Evolutionary conservation across 2,797 vertebrate species (phyloP).

Genomic region (Lutjanus argentimaculatus): DNA sequence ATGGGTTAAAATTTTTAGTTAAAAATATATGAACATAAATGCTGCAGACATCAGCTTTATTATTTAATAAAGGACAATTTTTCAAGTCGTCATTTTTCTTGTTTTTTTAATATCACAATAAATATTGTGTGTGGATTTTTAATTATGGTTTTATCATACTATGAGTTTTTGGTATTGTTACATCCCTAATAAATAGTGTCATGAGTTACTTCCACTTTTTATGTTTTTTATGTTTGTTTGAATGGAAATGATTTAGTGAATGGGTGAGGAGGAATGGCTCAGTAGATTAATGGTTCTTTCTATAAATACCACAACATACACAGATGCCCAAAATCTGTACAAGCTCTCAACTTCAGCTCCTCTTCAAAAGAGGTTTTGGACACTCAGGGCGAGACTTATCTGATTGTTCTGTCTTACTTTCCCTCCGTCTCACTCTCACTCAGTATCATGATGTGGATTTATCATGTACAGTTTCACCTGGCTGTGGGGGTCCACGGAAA

Average conservation of each 20-base stretch:
- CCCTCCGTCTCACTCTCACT: slow-evolving; percentile 18
- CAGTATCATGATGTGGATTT: background rate
- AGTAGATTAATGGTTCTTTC: slow-evolving; percentile 41
- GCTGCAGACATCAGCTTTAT: no score
- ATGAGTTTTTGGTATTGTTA: no score
- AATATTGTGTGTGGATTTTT: no score
- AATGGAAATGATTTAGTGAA: slow-evolving; percentile 44
- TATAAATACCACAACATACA: slow-evolving; percentile 53
- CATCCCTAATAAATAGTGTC: background rate
- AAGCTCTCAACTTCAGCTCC: slow-evolving; percentile 41
- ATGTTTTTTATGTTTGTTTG: slow-evolving; percentile 7
- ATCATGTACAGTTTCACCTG: slow-evolving; percentile 4
- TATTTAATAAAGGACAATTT: no score
- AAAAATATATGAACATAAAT: no score
- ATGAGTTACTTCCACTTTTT: slow-evolving; percentile 22
- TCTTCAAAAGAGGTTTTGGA: slow-evolving; percentile 3
- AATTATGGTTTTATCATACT: no score
- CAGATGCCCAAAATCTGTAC: slow-evolving; percentile 36
- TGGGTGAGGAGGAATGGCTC: slow-evolving; percentile 45
- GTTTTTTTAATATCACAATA: no score
- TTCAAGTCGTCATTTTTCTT: no score
- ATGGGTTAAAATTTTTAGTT: no score
- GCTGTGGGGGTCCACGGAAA: slow-evolving; percentile 45
- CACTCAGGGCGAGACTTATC: background rate
- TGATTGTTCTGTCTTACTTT: slow-evolving; percentile 20